phyloP scores from a whole-genome alignment of 2,113 vertebrate genomes.

The Pseudorectes ferrugineus region DNA sequence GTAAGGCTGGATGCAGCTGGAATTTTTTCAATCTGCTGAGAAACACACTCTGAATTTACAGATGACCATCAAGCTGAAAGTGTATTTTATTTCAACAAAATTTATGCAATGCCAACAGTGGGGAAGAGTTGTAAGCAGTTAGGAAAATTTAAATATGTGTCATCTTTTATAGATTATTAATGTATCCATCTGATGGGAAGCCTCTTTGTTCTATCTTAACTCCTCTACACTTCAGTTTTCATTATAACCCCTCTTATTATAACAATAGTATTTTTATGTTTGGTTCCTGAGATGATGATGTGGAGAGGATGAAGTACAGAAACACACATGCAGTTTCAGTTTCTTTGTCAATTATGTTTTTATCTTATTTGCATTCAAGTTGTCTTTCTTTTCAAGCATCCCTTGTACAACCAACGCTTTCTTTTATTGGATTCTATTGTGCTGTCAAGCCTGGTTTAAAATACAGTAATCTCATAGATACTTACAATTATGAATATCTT shows the following conservation, averaged over 20 bases:
- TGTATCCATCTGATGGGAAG: neutral
- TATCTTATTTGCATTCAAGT: slow-evolving; percentile 19
- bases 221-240: neutral
- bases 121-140: neutral
- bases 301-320: neutral
- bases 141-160: neutral
- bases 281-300: slow-evolving; percentile 8
- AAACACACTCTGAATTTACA: neutral
- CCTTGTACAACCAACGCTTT: neutral
- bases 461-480: slow-evolving; percentile 62
- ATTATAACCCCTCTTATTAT: neutral
- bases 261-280: neutral
- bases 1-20: neutral
- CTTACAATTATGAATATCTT: slow-evolving; percentile 62
- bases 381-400: neutral
- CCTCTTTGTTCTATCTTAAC: neutral
- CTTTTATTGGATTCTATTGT: slow-evolving; percentile 66
- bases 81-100: neutral
- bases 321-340: neutral
- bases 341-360: slow-evolving; percentile 14
- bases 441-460: slow-evolving; percentile 69
- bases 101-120: neutral
- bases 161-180: neutral
- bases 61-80: neutral
- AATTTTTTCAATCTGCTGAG: neutral